These are phyloP conservation scores for Magallana ariakensis DNA, from an alignment of 1,140 invertebrate species.

Conservation along the genomic window DNA sequence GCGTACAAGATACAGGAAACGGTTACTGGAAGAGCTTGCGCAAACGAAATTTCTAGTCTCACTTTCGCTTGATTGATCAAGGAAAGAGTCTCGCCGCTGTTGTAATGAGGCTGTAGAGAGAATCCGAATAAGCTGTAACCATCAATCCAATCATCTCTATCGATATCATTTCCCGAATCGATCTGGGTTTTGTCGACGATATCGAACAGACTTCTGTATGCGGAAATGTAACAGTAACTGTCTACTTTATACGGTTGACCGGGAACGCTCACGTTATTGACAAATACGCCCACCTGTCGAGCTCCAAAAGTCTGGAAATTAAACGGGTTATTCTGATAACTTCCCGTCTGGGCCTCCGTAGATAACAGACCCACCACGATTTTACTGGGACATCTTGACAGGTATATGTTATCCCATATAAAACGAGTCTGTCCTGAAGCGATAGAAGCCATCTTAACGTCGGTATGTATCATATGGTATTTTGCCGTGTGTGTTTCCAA, in stretches of 20 bases:
- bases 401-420: constrained; percentile 27
- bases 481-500: background rate
- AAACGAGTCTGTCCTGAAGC: background rate
- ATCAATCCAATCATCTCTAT: background rate
- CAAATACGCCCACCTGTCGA: background rate
- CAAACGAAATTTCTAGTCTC: constrained; percentile 29
- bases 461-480: constrained; percentile 13
- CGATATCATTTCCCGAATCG: constrained; percentile 26
- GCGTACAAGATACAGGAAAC: background rate
- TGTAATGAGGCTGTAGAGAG: background rate
- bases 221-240: background rate
- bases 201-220: background rate
- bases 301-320: background rate
- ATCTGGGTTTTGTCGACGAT: constrained; percentile 18
- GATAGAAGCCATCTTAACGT: background rate
- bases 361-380: background rate
- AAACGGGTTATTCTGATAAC: background rate
- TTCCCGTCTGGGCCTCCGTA: background rate
- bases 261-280: background rate
- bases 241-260: background rate
- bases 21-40: background rate
- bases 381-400: background rate
- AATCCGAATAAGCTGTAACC: constrained; percentile 38
- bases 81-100: background rate
- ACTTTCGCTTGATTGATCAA: background rate